Evolutionary conservation across 2,113 vertebrate species (phyloP), one percentile per base, ranked within the genome.

Genomic region (Albula goreensis): DNA sequence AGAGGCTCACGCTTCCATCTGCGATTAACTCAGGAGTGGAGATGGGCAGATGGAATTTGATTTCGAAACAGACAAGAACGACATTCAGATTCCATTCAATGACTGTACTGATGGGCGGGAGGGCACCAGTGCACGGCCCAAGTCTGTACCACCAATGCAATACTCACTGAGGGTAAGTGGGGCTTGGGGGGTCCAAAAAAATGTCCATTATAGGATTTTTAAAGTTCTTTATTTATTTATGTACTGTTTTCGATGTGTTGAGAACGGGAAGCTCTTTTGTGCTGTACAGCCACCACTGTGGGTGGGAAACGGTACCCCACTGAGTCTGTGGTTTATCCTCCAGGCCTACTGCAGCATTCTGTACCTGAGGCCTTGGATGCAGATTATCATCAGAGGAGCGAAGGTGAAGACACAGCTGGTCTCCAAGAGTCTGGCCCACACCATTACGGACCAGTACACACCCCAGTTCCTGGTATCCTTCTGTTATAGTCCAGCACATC

Each of bases 281-380:
- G 31, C 31, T 41, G 31, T 41, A 41, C 31, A 41, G 31, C 31
- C 31, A 41, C 31, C 31, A 41, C 1, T 0, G 31, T 41, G 31
- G 31, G 31, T 41, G 31, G 31, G 1, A 41, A 41, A 41, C 31
- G 31, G 31, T 41, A 41, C 31, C 31, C 31, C 31, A 41, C 31
- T 41, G 31, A 41, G 31, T 41, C 0, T 41, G 0, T 41, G 31
- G 31, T 41, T 41, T 41, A 1, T 41, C 31, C 31, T 41, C 31
- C 87, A 99, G 98, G 97, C 97, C 9, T 99, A 99, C 53, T 98
- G 97, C 93, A 97, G 97, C 83, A 97, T 99, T 91, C 93, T 99
- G 22, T 99, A 99, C 90, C 91, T 98, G 90, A 99, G 98, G 86
- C 98, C 98, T 90, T 95, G 94, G 86, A 99, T 99, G 98, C 97